A percentile compares a stretch with the other conserved stretches of the same genome.
phyloP scores from a whole-genome alignment of 2,113 vertebrate genomes.

The Panthera tigris region DNA sequence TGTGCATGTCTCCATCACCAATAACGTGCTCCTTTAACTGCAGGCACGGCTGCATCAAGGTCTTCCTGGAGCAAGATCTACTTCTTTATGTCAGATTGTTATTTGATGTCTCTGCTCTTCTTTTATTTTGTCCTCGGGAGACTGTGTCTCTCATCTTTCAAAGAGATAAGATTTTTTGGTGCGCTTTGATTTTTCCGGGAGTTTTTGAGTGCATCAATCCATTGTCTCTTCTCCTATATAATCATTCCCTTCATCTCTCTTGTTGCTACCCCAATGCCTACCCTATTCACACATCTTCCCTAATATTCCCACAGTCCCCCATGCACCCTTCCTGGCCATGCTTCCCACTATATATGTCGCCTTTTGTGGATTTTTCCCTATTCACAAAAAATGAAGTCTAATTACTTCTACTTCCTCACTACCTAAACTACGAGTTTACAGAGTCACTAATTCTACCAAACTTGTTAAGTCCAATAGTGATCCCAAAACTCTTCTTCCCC shows the following conservation, averaged over 20 bases:
- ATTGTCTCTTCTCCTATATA: neutral
- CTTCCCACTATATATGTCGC: neutral
- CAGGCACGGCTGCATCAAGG: neutral
- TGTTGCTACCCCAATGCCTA: neutral
- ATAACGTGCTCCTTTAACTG: neutral
- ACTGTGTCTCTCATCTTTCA: neutral
- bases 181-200: neutral
- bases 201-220: neutral
- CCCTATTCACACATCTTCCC: no score
- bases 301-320: neutral
- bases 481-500: neutral
- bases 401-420: neutral
- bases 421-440: neutral
- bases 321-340: neutral
- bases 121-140: neutral
- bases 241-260: neutral
- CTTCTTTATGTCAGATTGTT: neutral
- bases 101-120: neutral
- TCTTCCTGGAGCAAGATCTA: neutral
- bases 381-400: neutral
- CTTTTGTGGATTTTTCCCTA: neutral
- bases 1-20: rapidly evolving
- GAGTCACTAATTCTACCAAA: neutral
- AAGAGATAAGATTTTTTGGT: neutral
- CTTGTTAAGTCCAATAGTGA: neutral